Evolutionary conservation across 2,888 invertebrate genomes (phyloP).

Genomic region (Meghimatium bilineatum): DNA sequence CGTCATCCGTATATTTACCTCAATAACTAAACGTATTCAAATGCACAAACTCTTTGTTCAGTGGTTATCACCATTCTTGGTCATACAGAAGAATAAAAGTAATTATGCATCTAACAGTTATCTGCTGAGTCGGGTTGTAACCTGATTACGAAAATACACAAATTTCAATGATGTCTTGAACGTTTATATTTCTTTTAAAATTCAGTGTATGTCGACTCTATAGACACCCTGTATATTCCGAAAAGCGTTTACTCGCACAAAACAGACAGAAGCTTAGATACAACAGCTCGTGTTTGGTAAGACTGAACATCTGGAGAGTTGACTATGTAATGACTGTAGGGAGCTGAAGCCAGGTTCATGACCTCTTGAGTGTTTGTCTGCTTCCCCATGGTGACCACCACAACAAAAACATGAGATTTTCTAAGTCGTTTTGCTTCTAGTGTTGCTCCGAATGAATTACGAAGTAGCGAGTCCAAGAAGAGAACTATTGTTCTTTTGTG

Average conservation of each 20-base stretch:
- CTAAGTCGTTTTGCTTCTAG: constrained; percentile 42
- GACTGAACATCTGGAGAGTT: not conserved
- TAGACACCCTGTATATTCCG: too few relatives aligned
- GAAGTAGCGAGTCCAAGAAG: constrained; percentile 47
- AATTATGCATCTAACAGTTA: too few relatives aligned
- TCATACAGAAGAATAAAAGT: too few relatives aligned
- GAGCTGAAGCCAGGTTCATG: not conserved
- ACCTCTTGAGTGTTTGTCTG: constrained; percentile 20
- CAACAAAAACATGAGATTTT: constrained; percentile 43
- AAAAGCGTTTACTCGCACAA: constrained; percentile 4
- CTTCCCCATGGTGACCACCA: constrained; percentile 46
- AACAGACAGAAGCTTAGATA: not conserved
- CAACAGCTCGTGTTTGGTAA: not conserved
- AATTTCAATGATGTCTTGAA: too few relatives aligned
- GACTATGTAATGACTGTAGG: not conserved
- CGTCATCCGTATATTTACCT: too few relatives aligned
- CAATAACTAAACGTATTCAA: too few relatives aligned
- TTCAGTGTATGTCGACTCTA: too few relatives aligned
- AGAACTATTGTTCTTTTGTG: constrained; percentile 50
- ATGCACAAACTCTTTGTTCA: too few relatives aligned
- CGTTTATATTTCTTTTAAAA: too few relatives aligned
- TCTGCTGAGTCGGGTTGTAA: too few relatives aligned
- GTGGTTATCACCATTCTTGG: too few relatives aligned
- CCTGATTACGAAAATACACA: too few relatives aligned
- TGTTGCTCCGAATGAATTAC: constrained; percentile 31